A percentile compares a stretch with the other conserved stretches of the same genome.
phyloP scores from a whole-genome alignment of 2,113 vertebrate species.

The Rhabdornis inornatus region DNA sequence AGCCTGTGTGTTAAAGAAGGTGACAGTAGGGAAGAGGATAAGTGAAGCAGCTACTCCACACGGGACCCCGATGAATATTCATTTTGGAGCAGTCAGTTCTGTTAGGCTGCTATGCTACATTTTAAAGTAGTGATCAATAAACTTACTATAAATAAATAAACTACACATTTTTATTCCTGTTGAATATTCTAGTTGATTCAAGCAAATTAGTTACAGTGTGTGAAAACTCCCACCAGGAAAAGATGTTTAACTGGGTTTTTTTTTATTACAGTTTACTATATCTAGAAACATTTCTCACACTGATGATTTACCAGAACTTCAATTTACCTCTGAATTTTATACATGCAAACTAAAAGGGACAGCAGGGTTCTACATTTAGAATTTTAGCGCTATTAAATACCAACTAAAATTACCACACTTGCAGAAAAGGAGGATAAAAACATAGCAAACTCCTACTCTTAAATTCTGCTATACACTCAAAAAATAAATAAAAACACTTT shows the following conservation, averaged over 20 bases:
- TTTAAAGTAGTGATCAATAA: conserved; percentile 24
- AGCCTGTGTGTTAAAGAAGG: neutral
- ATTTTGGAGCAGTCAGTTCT: neutral
- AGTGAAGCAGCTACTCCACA: neutral
- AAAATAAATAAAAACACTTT: conserved; percentile 40
- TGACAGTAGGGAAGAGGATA: neutral
- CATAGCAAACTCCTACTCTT: conserved; percentile 41
- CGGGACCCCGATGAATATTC: neutral
- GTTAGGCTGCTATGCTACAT: neutral
- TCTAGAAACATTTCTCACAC: conserved; percentile 22
- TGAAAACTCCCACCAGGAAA: conserved; percentile 54
- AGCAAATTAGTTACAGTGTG: conserved; percentile 39
- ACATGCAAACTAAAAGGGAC: conserved; percentile 28
- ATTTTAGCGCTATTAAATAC: conserved; percentile 37
- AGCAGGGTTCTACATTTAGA: conserved; percentile 45
- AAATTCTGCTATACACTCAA: neutral
- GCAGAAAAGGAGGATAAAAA: conserved; percentile 26
- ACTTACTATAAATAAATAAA: conserved; percentile 3
- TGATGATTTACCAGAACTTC: conserved; percentile 47
- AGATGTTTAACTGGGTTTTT: conserved; percentile 31
- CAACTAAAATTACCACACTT: conserved; percentile 33
- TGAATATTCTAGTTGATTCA: conserved; percentile 40
- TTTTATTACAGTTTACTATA: conserved; percentile 55
- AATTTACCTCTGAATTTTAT: conserved; percentile 28
- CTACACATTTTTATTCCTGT: conserved; percentile 5